These are phyloP conservation scores for Myrmecobius fasciatus DNA, from an alignment of 2,113 vertebrate species.

Conservation along the genomic window DNA sequence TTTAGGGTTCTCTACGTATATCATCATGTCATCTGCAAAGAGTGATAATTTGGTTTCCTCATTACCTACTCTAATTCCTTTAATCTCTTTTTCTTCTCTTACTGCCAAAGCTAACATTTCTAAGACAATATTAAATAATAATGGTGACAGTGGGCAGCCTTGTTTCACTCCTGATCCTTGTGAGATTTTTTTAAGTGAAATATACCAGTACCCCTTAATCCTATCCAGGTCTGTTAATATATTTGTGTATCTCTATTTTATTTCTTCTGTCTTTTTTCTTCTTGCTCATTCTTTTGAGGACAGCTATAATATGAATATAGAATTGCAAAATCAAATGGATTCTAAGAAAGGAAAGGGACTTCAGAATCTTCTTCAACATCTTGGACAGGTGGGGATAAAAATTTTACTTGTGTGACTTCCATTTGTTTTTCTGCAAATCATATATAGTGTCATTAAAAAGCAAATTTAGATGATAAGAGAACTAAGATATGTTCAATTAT, in stretches of 20 bases:
- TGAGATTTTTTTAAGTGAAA: not conserved
- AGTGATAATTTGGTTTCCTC: too few relatives aligned
- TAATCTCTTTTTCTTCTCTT: too few relatives aligned
- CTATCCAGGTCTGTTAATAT: not conserved
- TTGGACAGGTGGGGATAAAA: not conserved
- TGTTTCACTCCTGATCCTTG: too few relatives aligned
- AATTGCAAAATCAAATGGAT: not conserved
- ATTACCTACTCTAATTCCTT: too few relatives aligned
- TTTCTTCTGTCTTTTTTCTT: not conserved
- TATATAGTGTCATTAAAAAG: not conserved
- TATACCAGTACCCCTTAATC: not conserved
- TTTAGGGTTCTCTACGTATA: too few relatives aligned
- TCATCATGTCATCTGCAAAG: too few relatives aligned
- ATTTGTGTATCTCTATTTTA: not conserved
- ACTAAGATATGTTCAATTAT: conserved; percentile 10
- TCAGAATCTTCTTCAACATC: not conserved
- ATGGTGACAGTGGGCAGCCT: too few relatives aligned
- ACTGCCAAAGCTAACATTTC: too few relatives aligned
- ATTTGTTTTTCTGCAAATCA: not conserved
- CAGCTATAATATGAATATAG: not conserved
- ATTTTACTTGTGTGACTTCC: not conserved
- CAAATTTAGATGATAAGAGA: not conserved
- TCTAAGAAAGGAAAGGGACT: not conserved
- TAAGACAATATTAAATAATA: too few relatives aligned
- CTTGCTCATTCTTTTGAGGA: not conserved